A percentile compares a stretch with the other conserved stretches of the same genome.
Evolutionary conservation across 2,888 invertebrate species (phyloP).

Genomic region (Meghimatium bilineatum): DNA sequence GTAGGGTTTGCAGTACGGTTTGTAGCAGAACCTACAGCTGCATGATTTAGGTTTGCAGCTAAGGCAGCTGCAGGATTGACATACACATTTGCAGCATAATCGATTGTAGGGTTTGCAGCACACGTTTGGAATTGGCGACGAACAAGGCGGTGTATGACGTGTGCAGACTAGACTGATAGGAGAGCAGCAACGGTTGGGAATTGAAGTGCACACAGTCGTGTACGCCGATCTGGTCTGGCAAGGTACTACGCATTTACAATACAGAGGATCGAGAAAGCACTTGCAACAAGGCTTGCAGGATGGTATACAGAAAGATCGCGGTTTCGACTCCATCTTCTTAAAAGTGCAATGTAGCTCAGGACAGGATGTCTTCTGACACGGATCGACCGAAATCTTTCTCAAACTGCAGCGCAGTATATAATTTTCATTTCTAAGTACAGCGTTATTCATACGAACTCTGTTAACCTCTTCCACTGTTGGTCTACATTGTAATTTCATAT

Average conservation of each 20-base stretch:
- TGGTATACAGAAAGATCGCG: neutral
- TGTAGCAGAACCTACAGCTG: neutral
- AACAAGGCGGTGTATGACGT: neutral
- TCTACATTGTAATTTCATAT: neutral
- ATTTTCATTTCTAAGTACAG: slow-evolving; percentile 24
- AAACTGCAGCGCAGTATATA: slow-evolving; percentile 19
- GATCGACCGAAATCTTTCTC: slow-evolving; percentile 11
- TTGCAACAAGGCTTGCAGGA: slow-evolving; percentile 6
- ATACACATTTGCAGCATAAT: neutral
- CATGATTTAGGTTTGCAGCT: neutral
- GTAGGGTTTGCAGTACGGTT: slow-evolving; percentile 8
- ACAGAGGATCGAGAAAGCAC: neutral
- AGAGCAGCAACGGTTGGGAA: neutral
- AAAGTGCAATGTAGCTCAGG: neutral
- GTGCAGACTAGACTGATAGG: neutral
- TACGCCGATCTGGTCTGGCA: neutral
- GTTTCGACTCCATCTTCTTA: neutral
- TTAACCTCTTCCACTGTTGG: neutral
- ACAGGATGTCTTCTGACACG: neutral
- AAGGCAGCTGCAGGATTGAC: neutral
- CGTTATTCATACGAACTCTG: slow-evolving; percentile 18
- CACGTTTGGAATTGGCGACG: neutral
- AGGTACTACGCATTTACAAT: neutral
- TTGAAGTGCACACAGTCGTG: neutral
- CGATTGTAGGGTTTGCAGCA: neutral